Percentiles rank a stretch among this genome's conserved stretches.
phyloP scores from a whole-genome alignment of 2,797 vertebrate species.

The Tangara arthus region DNA sequence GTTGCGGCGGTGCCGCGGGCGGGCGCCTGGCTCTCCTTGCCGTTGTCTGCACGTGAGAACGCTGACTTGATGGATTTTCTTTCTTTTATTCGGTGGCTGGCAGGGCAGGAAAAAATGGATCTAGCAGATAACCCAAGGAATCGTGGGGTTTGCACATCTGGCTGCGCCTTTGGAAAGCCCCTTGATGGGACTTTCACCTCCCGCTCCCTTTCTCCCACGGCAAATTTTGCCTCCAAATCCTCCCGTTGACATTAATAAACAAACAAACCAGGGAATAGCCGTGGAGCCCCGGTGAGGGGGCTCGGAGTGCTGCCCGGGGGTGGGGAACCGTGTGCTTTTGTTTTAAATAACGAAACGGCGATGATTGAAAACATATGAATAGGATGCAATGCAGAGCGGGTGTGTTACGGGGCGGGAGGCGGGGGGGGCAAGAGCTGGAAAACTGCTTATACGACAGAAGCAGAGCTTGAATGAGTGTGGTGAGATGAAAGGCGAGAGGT shows the following conservation, averaged over 20 bases:
- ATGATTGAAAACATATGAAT: conserved; percentile 68
- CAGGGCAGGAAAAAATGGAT: conserved; percentile 10
- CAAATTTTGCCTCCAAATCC: not conserved
- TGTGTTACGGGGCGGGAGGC: not conserved
- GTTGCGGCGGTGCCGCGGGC: conserved; percentile 32
- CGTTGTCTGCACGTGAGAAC: conserved; percentile 52
- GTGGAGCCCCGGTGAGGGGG: not conserved
- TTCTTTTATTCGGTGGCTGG: conserved; percentile 41
- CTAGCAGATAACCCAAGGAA: not conserved
- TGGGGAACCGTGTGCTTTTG: conserved; percentile 3
- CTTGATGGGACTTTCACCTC: conserved; percentile 23
- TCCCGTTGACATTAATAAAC: conserved; percentile 38
- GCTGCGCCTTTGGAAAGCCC: conserved; percentile 25
- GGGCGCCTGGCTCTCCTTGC: conserved; percentile 8
- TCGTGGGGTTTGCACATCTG: conserved; percentile 37
- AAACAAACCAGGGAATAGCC: conserved; percentile 14
- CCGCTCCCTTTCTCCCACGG: conserved; percentile 13
- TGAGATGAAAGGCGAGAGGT: conserved; percentile 21
- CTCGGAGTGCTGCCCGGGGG: not conserved
- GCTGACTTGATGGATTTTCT: conserved; percentile 44
- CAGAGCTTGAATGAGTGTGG: conserved; percentile 55
- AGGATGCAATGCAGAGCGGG: conserved; percentile 33
- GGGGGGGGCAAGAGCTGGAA: conserved; percentile 5
- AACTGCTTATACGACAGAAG: conserved; percentile 65
- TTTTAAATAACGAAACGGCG: conserved; percentile 44